Evolutionary conservation across 1,140 invertebrate species (phyloP).

Genomic region (Achatina immaculata): DNA sequence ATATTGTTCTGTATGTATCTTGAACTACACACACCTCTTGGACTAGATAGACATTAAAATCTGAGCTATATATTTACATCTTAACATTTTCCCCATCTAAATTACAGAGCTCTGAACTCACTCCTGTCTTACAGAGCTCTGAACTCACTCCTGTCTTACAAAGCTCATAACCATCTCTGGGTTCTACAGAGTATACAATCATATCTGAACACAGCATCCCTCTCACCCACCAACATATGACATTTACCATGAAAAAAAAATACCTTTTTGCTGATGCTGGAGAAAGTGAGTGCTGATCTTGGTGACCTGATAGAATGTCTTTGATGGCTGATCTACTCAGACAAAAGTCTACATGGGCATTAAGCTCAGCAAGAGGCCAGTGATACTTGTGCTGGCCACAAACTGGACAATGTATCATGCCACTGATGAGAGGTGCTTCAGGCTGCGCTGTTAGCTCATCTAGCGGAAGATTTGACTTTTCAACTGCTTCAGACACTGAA

Average conservation of each 20-base stretch:
- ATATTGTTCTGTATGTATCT: no score
- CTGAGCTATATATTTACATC: no score
- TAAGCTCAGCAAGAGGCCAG: constrained; percentile 27
- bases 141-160: neutral
- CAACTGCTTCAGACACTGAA: neutral
- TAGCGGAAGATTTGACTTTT: neutral
- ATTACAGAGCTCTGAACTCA: no score
- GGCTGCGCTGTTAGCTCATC: neutral
- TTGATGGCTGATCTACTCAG: constrained; percentile 13
- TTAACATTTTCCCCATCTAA: no score
- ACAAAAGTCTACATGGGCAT: constrained; percentile 28
- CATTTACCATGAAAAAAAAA: neutral
- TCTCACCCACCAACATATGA: neutral
- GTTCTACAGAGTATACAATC: neutral
- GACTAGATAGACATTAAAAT: no score
- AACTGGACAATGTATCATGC: constrained; percentile 20
- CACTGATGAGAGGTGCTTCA: neutral
- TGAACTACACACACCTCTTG: no score
- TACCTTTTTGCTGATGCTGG: neutral
- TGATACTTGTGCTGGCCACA: constrained; percentile 27
- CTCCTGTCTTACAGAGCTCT: no score
- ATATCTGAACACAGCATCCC: neutral
- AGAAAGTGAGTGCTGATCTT: neutral
- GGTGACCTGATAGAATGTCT: neutral
- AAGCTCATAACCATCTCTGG: neutral